Percentiles rank a stretch among this genome's conserved stretches.
phyloP scores from a whole-genome alignment of 2,797 vertebrate genomes.

The Lacerta bilineata region DNA sequence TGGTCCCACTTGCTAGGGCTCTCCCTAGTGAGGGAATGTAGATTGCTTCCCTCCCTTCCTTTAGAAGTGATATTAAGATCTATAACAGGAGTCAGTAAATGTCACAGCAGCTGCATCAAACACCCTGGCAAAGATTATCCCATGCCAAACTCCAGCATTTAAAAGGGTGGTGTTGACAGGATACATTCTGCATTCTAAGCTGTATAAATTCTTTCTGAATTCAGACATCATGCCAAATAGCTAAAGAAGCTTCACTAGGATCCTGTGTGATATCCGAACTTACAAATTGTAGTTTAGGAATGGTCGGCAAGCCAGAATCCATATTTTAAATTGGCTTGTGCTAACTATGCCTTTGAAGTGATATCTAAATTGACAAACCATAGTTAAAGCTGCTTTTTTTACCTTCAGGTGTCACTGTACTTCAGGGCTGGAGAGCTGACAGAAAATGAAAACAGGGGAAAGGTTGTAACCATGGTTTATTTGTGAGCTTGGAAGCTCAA shows the following conservation, averaged over 20 bases:
- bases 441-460: background rate
- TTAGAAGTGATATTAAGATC: constrained; percentile 1
- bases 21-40: background rate
- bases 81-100: constrained; percentile 17
- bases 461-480: background rate
- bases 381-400: background rate
- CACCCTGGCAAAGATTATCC: background rate
- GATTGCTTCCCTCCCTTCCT: constrained; percentile 12
- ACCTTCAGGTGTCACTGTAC: background rate
- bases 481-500: background rate
- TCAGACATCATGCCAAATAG: background rate
- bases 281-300: too few species aligned
- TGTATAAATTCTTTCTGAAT: constrained; percentile 13
- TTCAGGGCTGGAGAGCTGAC: background rate
- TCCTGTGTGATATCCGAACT: too few species aligned
- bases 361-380: background rate
- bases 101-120: background rate
- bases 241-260: background rate
- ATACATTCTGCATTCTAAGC: background rate
- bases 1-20: constrained; percentile 12
- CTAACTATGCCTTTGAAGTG: background rate
- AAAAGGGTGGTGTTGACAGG: background rate
- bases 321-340: too few species aligned
- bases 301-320: too few species aligned
- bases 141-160: background rate